A percentile compares a stretch with the other conserved stretches of the same genome.
phyloP scores from a whole-genome alignment of 2,113 vertebrate species.

The Scartelaos histophorus region DNA sequence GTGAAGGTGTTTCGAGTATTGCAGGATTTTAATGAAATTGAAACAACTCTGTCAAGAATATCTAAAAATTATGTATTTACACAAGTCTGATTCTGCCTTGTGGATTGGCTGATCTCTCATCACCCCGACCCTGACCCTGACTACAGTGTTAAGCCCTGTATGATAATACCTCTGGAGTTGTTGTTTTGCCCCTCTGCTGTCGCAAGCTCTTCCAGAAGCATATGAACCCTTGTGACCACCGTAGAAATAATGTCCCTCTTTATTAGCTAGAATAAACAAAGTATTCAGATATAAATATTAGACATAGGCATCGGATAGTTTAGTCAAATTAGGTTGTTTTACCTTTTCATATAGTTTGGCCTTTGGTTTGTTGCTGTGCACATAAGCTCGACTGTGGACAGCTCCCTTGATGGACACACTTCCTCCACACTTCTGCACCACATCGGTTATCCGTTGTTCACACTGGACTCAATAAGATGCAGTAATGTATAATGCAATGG shows the following conservation, averaged over 20 bases:
- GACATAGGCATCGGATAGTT: not conserved
- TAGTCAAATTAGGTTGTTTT: not conserved
- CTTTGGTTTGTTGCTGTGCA: conserved; percentile 88
- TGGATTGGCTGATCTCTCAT: conserved; percentile 9
- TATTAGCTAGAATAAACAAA: conserved; percentile 76
- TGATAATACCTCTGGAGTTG: conserved; percentile 31
- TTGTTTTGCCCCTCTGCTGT: conserved; percentile 68
- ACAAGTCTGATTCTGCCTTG: not conserved
- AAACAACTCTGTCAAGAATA: not conserved
- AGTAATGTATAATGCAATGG: not conserved
- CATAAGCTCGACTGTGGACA: conserved; percentile 85
- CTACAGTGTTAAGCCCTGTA: conserved; percentile 3
- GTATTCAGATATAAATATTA: not conserved
- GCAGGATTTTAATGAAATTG: not conserved
- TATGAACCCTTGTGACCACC: conserved; percentile 85
- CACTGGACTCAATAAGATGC: conserved; percentile 40
- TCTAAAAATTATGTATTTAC: not conserved
- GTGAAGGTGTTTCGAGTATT: not conserved
- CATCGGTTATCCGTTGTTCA: conserved; percentile 69
- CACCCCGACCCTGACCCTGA: not conserved
- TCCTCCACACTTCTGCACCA: conserved; percentile 82
- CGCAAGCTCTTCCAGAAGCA: conserved; percentile 88
- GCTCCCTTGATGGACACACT: conserved; percentile 82
- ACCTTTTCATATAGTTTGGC: conserved; percentile 88
- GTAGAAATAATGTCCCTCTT: conserved; percentile 92